These are phyloP conservation scores for Pantherophis alleghaniensis DNA, from an alignment of 2,797 vertebrate species.

Conservation along the genomic window DNA sequence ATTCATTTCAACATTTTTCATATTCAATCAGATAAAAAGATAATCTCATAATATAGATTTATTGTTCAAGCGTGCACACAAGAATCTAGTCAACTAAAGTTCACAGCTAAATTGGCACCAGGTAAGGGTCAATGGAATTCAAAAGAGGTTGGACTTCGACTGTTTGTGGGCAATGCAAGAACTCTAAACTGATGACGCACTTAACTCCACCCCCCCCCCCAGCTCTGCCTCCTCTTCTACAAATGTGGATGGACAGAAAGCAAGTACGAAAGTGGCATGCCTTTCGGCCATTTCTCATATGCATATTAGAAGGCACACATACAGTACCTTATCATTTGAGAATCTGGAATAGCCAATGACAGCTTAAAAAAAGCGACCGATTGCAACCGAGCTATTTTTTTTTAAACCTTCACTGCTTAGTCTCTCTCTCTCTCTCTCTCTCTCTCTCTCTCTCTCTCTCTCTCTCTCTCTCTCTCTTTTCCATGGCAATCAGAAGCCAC, in stretches of 20 bases:
- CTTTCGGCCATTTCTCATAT: background rate
- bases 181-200: background rate
- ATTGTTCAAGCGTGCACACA: background rate
- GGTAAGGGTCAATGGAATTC: background rate
- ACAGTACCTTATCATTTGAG: background rate
- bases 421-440: background rate
- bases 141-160: background rate
- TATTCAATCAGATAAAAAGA: background rate
- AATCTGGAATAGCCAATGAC: background rate
- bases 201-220: background rate
- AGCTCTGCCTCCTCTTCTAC: background rate
- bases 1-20: background rate
- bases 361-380: background rate
- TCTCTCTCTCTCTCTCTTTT: background rate
- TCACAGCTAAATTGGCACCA: background rate
- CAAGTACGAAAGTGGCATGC: background rate
- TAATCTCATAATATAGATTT: background rate
- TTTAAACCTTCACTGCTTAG: background rate
- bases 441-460: no score
- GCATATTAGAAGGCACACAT: background rate
- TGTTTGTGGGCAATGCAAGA: background rate
- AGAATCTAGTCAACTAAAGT: background rate
- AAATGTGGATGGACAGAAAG: background rate
- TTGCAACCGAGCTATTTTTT: background rate
- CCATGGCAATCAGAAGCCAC: background rate